Evolutionary conservation across 2,888 invertebrate genomes (phyloP).

Genomic region (Fissipunctia ypsillon): DNA sequence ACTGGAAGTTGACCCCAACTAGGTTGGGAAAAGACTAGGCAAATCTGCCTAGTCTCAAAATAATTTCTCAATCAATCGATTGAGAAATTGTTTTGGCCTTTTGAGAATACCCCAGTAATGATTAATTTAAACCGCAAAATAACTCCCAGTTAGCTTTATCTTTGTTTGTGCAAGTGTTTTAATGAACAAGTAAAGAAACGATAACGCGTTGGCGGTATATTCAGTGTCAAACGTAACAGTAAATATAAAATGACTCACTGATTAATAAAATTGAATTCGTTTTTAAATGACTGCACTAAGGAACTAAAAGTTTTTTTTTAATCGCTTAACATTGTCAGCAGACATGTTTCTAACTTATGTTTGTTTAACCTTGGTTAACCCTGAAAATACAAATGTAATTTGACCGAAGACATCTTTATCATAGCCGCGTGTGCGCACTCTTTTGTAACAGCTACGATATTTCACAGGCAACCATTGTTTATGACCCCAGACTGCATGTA

Average conservation of each 20-base stretch:
- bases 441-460: constrained; percentile 1
- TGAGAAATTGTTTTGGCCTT: background rate
- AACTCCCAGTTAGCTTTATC: background rate
- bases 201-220: background rate
- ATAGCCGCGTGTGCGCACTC: background rate
- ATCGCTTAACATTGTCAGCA: background rate
- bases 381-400: background rate
- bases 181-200: background rate
- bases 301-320: background rate
- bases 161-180: background rate
- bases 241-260: background rate
- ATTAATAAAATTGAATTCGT: background rate
- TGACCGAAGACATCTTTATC: background rate
- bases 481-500: constrained; percentile 15
- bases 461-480: constrained; percentile 33
- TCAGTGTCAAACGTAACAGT: background rate
- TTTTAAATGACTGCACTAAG: background rate
- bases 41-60: no score
- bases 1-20: background rate
- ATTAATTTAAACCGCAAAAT: background rate
- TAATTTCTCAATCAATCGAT: no score
- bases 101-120: background rate
- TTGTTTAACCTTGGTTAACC: no score
- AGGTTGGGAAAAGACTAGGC: background rate
- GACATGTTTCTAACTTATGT: background rate